These are phyloP conservation scores for Polydrusus pterygomalis DNA, from an alignment of 2,888 invertebrate species.

Conservation along the genomic window DNA sequence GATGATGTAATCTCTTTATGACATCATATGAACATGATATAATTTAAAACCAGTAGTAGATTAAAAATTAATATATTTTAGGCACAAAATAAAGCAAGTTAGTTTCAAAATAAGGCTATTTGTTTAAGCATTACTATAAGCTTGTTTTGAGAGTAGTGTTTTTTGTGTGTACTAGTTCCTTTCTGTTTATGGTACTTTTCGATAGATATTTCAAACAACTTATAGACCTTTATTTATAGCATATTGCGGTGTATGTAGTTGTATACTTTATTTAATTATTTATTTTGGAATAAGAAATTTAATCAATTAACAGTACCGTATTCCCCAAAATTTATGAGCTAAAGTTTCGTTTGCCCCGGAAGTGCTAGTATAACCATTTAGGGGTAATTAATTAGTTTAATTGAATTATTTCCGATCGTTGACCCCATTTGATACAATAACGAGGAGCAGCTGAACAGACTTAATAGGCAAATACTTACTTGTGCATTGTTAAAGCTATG, in stretches of 20 bases:
- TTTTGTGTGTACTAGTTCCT: too few relatives aligned
- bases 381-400: constrained; percentile 62
- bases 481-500: constrained; percentile 24
- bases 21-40: too few relatives aligned
- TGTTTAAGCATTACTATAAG: too few relatives aligned
- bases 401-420: constrained; percentile 65
- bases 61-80: too few relatives aligned
- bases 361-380: constrained; percentile 23
- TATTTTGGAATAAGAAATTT: neutral
- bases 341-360: constrained; percentile 5
- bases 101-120: too few relatives aligned
- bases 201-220: too few relatives aligned
- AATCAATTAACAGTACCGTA: neutral
- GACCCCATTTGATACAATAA: constrained; percentile 53
- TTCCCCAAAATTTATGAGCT: constrained; percentile 16
- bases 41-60: too few relatives aligned
- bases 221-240: too few relatives aligned
- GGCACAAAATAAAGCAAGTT: too few relatives aligned
- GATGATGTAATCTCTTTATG: too few relatives aligned
- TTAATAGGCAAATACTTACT: constrained; percentile 32
- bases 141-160: too few relatives aligned
- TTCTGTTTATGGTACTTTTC: too few relatives aligned
- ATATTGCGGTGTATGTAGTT: neutral
- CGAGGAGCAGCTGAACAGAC: constrained; percentile 55
- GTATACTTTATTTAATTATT: neutral